Evolutionary conservation across 35 echinoderm and acorn worm species (phyloP), one percentile per base, ranked within the genome.

Genomic region (Apostichopus parvimensis): DNA sequence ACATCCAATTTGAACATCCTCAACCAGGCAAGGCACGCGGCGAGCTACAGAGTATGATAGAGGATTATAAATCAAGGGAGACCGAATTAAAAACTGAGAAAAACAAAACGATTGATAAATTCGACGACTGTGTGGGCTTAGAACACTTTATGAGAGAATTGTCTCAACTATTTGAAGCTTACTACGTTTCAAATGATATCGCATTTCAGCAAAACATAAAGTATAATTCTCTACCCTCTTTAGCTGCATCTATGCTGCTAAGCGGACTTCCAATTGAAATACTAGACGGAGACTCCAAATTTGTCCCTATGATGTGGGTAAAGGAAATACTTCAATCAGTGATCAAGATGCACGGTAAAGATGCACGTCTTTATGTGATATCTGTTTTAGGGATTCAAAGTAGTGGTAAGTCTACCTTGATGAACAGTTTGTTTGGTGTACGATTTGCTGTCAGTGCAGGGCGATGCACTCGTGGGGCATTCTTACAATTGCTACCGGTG

Each of bases 311-410:
- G 1, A 91, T 20, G 8, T 91, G 90, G 90, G 75, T 91, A 1
- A 26, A 81, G 22, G 1, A 52, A 59, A 56, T 91, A 0, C 56
- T 91, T 9, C 10, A 20, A 0, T 6, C 54, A 61, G 45, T 91
- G 4, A 8, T 4, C 0, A 5, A 56, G 13, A 28, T 45, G 0
- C 6, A 82, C 45, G 77, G 90, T 17, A 4, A 79, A 14, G 65
- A 91, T 61, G 78, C 58, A 0, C 2, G 9, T 15, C 13, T 79
- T 10, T 79, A 79, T 80, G 78, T 81, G 6, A 79, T 91, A 23
- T 91, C 90, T 60, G 90, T 91, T 5, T 25, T 91, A 15, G 90
- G 90, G 3, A 81, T 91, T 13, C 90, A 91, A 91, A 91, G 90
- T 80, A 91, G 90, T 53, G 90, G 90, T 14, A 91, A 91, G 53